Base-by-base conservation (phyloP, 2,113 vertebrate genomes). In the Podocnemis expansa region DNA sequence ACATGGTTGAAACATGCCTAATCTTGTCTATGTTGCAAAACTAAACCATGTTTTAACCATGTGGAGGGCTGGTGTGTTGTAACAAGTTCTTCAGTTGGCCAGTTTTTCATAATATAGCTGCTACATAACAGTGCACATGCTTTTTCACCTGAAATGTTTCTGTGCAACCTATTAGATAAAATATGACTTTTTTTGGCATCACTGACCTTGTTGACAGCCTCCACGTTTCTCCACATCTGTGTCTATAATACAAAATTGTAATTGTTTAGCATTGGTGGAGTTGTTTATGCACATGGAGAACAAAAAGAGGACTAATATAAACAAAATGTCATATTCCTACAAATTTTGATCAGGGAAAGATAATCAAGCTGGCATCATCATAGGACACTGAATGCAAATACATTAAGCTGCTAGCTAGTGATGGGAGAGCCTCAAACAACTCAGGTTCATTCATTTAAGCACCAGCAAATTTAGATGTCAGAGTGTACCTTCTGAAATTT, bases 211-310 rank as follows among this genome's bases (percentile, higher is more conserved):
- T 34, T 84, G 87, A 92, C 96, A 94, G 41, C 73, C 89, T 97
- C 70, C 90, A 54, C 75, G 43, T 86, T 91, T 88, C 90, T 93
- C 87, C 95, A 97, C 97, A 97, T 98, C 96, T 98, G 97, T 87
- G 89, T 93, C 96, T 95, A 84, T 89, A 93, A 93, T 88, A 92
- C 94, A 87, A 93, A 96, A 85, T 92, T 92, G 88, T 97, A 91
- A 95, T 97, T 97, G 96, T 97, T 98, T 95, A 82, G 93, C 52
- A 60, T 88, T 95, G 95, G 95, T 94, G 38, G 97, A 95, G 96
- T 88, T 98, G 97, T 98, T 98, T 98, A 97, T 95, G 93, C 91
- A 93, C 95, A 91, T 91, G 91, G 95, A 97, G 97, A 98, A 97
- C 96, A 97, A 97, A 97, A 97, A 96, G 93, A 97, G 82, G 87